Evolutionary conservation across 2,113 vertebrate genomes (phyloP), one percentile per base, ranked within the genome.

Genomic region (Atherinomorus stipes): DNA sequence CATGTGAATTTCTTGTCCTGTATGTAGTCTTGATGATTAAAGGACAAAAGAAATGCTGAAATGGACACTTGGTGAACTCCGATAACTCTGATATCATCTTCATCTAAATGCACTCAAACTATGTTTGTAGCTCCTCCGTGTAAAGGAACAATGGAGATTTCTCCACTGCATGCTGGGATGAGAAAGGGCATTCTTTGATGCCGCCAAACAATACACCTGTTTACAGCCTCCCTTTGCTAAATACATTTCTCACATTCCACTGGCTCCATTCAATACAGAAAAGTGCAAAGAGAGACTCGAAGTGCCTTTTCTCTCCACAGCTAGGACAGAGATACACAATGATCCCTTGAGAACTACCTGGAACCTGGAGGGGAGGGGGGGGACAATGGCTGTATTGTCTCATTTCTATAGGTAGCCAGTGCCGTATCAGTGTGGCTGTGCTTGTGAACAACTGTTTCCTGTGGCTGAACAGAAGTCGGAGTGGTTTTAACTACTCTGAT

Each of bases 191-290:
- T 61, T 84, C 77, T 78, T 89, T 88, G 84, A 90, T 87, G 89
- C 86, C 73, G 79, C 69, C 59, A 74, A 78, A 89, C 83, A 90
- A 93, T 89, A 85, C 92, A 93, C 90, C 92, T 90, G 91, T 91
- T 89, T 91, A 89, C 87, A 79, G 83, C 88, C 79, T 90, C 88
- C 81, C 87, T 90, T 88, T 74, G 74, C 90, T 73, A 84, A 90
- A 91, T 90, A 91, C 90, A 92, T 93, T 91, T 90, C 90, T 93
- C 84, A 87, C 90, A 91, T 93, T 92, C 91, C 91, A 86, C 34
- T 49, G 83, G 76, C 84, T 90, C 80, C 82, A 88, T 91, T 92
- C 85, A 88, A 89, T 84, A 85, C 89, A 86, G 88, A 86, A 90
- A 90, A 90, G 92, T 90, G 90, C 85, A 91, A 88, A 85, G 85